These are phyloP conservation scores for Bradynema listronoti DNA, from an alignment of 1,140 invertebrate species.

Conservation along the genomic window DNA sequence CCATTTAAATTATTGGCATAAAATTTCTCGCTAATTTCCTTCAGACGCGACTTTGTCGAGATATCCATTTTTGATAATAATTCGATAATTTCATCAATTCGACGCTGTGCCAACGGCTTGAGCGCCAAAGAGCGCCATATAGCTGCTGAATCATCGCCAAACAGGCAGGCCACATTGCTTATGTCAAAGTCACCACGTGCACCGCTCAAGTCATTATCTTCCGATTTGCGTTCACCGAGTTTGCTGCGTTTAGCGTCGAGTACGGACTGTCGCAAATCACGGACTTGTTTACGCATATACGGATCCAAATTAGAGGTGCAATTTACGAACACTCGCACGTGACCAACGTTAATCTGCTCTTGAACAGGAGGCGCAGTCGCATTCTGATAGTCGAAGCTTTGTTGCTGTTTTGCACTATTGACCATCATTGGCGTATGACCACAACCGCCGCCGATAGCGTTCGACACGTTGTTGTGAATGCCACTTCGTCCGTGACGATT, in stretches of 20 bases:
- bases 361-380: too few species aligned
- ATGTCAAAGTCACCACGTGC: constrained; percentile 27
- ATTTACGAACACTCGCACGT: constrained; percentile 47
- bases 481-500: too few species aligned
- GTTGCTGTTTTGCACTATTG: too few species aligned
- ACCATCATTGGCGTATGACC: too few species aligned
- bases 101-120: constrained; percentile 38
- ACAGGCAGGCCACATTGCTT: constrained; percentile 42
- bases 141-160: constrained; percentile 44
- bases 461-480: too few species aligned
- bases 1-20: constrained; percentile 49
- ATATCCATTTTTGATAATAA: constrained; percentile 45
- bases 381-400: too few species aligned
- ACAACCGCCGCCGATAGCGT: too few species aligned
- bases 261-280: constrained; percentile 28
- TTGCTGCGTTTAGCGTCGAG: too few species aligned
- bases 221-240: too few species aligned
- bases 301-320: constrained; percentile 57
- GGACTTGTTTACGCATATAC: constrained; percentile 50
- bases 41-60: constrained; percentile 25
- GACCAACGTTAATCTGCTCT: constrained; percentile 49
- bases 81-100: constrained; percentile 34
- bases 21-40: constrained; percentile 31
- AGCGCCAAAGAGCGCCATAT: constrained; percentile 43
- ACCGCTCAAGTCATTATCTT: not conserved